Percentiles rank a stretch among this genome's conserved stretches.
Evolutionary conservation across 2,797 vertebrate genomes (phyloP).

Genomic region (Acomys russatus): DNA sequence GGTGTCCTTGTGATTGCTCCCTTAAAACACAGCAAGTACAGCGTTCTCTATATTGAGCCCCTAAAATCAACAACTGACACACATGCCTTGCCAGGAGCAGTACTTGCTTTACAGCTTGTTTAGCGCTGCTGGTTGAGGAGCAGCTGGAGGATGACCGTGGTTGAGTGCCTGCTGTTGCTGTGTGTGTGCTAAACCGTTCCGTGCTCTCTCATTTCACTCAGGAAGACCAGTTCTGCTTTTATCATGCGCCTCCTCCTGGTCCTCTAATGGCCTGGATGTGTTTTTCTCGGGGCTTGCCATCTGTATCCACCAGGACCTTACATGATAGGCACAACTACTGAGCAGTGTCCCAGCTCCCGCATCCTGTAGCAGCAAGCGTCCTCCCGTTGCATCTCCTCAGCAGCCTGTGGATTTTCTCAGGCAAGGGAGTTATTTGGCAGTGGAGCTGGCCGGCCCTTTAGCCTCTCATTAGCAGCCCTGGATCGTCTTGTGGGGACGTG

Average conservation of each 20-base stretch:
- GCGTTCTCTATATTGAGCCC: background rate
- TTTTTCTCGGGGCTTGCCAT: background rate
- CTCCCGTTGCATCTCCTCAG: background rate
- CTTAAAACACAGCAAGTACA: background rate
- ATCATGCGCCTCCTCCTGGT: background rate
- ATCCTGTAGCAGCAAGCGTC: background rate
- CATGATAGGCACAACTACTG: background rate
- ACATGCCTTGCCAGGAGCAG: background rate
- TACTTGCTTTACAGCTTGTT: background rate
- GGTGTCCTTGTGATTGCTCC: background rate
- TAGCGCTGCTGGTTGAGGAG: background rate
- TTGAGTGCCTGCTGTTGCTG: background rate
- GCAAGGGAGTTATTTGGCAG: background rate
- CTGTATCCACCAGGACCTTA: background rate
- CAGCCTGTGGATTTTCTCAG: background rate
- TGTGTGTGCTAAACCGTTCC: background rate
- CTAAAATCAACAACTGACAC: background rate
- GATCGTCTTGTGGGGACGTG: slow-evolving; percentile 28
- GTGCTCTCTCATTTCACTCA: background rate
- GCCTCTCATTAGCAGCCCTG: background rate
- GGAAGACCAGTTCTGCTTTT: background rate
- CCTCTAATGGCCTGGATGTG: background rate
- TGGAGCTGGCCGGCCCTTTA: background rate
- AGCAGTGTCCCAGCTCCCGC: background rate
- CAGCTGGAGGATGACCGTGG: background rate